Percentiles rank a stretch among this genome's conserved stretches.
phyloP scores from a whole-genome alignment of 2,888 invertebrate species.

The Omphaloscelis lunosa region DNA sequence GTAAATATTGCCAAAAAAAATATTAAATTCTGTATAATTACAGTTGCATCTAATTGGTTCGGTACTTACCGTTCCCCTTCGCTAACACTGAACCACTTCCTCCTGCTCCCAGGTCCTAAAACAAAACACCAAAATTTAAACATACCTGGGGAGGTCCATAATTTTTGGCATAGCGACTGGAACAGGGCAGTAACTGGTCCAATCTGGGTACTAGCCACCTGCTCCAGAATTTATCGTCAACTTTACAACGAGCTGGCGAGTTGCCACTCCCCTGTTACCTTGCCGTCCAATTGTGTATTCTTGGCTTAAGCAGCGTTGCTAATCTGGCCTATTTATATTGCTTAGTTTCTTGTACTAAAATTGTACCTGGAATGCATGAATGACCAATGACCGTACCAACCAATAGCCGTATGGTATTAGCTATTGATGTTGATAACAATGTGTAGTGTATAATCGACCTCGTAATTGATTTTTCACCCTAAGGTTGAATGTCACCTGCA shows the following conservation, averaged over 20 bases:
- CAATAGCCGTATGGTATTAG: too few relatives aligned
- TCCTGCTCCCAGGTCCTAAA: neutral
- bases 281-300: constrained; percentile 58
- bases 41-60: neutral
- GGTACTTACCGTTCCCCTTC: too few relatives aligned
- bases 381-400: too few relatives aligned
- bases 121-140: constrained; percentile 39
- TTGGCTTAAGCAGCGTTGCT: constrained; percentile 61
- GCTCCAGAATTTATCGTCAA: constrained; percentile 77
- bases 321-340: constrained; percentile 52
- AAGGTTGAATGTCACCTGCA: too few relatives aligned
- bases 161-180: constrained; percentile 62
- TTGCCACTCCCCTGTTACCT: constrained; percentile 74
- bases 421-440: neutral
- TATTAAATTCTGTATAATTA: neutral
- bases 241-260: constrained; percentile 80
- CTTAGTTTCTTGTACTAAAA: constrained; percentile 30
- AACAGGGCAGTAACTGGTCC: constrained; percentile 58
- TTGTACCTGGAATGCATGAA: constrained; percentile 8
- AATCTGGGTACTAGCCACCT: constrained; percentile 72
- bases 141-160: constrained; percentile 58
- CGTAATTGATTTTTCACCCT: too few relatives aligned
- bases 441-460: too few relatives aligned
- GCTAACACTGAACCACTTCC: neutral
- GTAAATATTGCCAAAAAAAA: too few relatives aligned